phyloP scores from a whole-genome alignment of 2,113 vertebrate genomes.

The Asarcornis scutulata region DNA sequence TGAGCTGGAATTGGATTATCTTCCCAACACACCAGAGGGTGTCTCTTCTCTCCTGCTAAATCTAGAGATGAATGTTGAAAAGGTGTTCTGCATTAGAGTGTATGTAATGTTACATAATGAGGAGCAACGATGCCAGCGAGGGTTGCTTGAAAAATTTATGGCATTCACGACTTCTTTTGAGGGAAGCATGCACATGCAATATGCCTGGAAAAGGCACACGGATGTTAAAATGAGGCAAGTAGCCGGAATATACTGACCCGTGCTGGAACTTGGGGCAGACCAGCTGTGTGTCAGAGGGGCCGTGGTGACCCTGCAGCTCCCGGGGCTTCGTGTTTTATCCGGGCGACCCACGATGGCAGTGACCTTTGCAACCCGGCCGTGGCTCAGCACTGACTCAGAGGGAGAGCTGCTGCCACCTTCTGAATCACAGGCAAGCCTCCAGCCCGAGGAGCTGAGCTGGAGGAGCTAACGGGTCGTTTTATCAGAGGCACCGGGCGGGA shows the following conservation, averaged over 20 bases:
- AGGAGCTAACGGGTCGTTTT: neutral
- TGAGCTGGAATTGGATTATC: slow-evolving; percentile 14
- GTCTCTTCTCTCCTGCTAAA: slow-evolving; percentile 26
- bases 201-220: neutral
- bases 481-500: neutral
- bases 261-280: neutral
- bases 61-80: neutral
- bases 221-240: neutral
- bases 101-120: neutral
- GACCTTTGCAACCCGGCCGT: neutral
- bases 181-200: neutral
- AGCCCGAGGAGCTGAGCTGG: neutral
- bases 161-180: neutral
- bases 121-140: neutral
- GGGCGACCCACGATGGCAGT: neutral
- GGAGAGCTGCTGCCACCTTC: neutral
- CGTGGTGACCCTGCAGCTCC: neutral
- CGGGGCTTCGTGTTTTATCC: neutral
- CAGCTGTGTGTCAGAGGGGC: neutral
- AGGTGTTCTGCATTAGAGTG: neutral
- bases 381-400: neutral
- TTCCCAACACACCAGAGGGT: neutral
- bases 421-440: neutral
- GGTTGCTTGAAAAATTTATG: neutral
- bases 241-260: neutral